Base-by-base conservation (phyloP, 2,888 invertebrate species). In the Callyntrura guangdongensis region DNA sequence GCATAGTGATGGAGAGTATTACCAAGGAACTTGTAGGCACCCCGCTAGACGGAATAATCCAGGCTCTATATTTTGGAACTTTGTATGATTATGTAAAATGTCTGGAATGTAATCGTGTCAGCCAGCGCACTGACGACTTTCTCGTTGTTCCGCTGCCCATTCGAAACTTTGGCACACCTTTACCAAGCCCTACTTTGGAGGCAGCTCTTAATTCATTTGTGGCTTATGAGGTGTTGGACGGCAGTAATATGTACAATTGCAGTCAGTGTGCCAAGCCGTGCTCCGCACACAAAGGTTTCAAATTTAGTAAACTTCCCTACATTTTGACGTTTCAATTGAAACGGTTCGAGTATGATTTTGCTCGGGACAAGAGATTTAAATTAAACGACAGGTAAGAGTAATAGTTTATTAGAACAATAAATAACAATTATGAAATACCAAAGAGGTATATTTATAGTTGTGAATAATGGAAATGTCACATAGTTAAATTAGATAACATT, bases 21-120 rank as follows among this genome's bases (percentile, higher is more conserved):
- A 98, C 98, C 94, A 96, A 97, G 93, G 97, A 97, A 94, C 98
- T 98, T 95, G 97, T 97, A 95, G 97, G 97, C 93, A 97, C 98
- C 0, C 96, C 97, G 93, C 97, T 98, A 95, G 96, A 97, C 3
- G 97, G 98, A 94, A 96, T 98, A 11, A 98, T 98, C 88, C 97
- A 97, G 93, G 96, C 97, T 91, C 95, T 98, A 20, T 98, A 98
- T 95, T 96, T 97, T 95, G 94, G 94, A 93, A 90, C 11, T 36
- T 59, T 98, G 97, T 97, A 97, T 94, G 98, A 98, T 95, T 98
- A 98, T 94, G 98, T 98, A 11, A 98, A 97, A 95, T 98, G 98
- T 95, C 95, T 98, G 92, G 97, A 97, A 94, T 98, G 98, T 95
- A 96, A 96, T 56, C 97, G 97, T 69, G 98, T 98, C 95, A 98